A percentile compares a stretch with the other conserved stretches of the same genome.
phyloP scores from a whole-genome alignment of 1,140 invertebrate species.

The Ceratina australensis region DNA sequence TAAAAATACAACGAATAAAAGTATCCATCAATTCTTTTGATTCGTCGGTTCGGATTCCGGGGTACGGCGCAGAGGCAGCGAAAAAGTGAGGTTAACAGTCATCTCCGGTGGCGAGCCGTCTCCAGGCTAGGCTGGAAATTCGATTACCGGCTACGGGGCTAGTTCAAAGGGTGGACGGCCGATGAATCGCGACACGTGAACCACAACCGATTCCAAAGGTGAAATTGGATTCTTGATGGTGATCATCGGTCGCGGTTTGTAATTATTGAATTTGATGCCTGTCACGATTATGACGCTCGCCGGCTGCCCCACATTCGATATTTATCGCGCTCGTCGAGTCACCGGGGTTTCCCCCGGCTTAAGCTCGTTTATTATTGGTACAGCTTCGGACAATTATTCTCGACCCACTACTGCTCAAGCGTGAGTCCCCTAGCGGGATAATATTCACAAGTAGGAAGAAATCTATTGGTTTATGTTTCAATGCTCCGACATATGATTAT shows the following conservation, averaged over 20 bases:
- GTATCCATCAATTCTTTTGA: too few species aligned
- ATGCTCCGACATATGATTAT: too few species aligned
- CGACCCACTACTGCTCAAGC: too few species aligned
- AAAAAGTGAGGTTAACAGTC: background rate
- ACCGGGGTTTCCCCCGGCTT: background rate
- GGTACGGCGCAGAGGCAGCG: too few species aligned
- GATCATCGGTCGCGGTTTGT: background rate
- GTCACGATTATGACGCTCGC: background rate
- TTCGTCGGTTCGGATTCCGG: too few species aligned
- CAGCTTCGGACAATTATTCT: too few species aligned
- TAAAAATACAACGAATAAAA: too few species aligned
- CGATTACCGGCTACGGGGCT: background rate
- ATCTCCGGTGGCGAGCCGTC: background rate
- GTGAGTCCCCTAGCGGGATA: too few species aligned
- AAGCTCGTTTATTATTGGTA: background rate
- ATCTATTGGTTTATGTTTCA: too few species aligned
- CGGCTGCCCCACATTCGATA: background rate
- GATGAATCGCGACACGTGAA: conserved; percentile 7
- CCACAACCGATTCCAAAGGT: background rate
- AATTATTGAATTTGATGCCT: conserved; percentile 9
- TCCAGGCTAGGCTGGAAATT: background rate
- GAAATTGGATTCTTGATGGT: conserved; percentile 15
- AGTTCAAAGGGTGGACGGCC: background rate
- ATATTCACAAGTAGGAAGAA: too few species aligned
- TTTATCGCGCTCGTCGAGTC: conserved; percentile 3